These are phyloP conservation scores for Dreissena rostriformis DNA, from an alignment of 1,140 invertebrate genomes.

Conservation along the genomic window DNA sequence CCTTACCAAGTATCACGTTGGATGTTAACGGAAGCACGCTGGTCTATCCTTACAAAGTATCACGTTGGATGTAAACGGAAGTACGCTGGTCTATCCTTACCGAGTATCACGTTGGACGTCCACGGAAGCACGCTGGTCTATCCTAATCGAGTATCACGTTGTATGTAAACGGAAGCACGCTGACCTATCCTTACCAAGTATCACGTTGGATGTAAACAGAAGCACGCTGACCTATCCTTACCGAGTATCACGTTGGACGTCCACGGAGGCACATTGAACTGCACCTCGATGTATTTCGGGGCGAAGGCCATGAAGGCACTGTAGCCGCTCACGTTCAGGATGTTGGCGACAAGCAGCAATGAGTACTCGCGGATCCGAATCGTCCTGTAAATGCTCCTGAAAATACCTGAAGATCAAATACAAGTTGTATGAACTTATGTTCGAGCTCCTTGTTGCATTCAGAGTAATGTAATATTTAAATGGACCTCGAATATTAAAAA, in stretches of 20 bases:
- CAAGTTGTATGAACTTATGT: background rate
- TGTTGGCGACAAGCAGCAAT: slow-evolving; percentile 93
- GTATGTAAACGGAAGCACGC: no score
- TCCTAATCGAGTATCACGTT: no score
- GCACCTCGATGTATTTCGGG: slow-evolving; percentile 95
- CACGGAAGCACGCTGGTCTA: slow-evolving; percentile 91
- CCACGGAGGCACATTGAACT: slow-evolving; percentile 93
- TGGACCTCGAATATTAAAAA: no score
- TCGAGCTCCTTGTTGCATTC: background rate
- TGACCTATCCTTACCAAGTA: background rate
- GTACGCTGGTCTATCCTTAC: slow-evolving; percentile 78
- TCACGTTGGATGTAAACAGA: background rate
- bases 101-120: slow-evolving; percentile 94
- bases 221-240: slow-evolving; percentile 65
- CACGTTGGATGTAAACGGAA: background rate
- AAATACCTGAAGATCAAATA: slow-evolving; percentile 47
- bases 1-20: no score
- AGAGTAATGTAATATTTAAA: no score
- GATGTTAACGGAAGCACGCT: no score
- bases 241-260: slow-evolving; percentile 95
- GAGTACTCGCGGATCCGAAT: slow-evolving; percentile 94
- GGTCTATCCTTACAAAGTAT: background rate
- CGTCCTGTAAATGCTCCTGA: slow-evolving; percentile 89
- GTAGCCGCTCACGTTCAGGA: slow-evolving; percentile 94
- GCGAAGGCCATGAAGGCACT: slow-evolving; percentile 95